Evolutionary conservation across 2,113 vertebrate species (phyloP), one percentile per base, ranked within the genome.

Genomic region (Caranx ignobilis): DNA sequence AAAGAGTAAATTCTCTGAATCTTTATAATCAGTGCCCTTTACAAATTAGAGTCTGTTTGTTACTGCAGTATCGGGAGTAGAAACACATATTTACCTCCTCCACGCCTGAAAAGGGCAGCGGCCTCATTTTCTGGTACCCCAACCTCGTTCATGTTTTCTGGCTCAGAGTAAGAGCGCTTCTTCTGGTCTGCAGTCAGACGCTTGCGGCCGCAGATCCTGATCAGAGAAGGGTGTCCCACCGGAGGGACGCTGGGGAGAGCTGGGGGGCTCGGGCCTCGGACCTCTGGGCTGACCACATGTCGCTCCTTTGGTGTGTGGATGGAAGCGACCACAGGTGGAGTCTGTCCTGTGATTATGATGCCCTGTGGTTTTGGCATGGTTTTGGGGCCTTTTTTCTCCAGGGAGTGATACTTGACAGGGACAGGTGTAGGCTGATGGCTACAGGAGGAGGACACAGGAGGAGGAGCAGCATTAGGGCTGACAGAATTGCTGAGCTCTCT

Each of bases 151-250:
- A 99, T 96, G 85, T 96, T 98, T 87, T 98, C 97, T 0, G 98
- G 98, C 93, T 99, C 98, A 0, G 98, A 99, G 90, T 97, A 99
- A 0, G 97, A 99, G 1, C 95, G 92, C 76, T 98, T 98, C 93
- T 98, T 99, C 93, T 99, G 97, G 88, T 97, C 97, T 0, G 91
- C 82, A 0, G 95, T 96, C 82, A 99, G 91, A 41, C 97, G 96
- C 74, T 94, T 96, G 31, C 98, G 96, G 3, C 96, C 95, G 0
- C 97, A 95, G 13, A 98, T 95, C 2, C 97, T 95, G 0, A 91
- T 0, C 0, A 81, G 1, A 65, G 92, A 93, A 0, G 94, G 89
- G 45, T 92, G 92, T 0, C 94, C 88, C 2, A 91, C 87, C 0
- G 89, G 2, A 0, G 94, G 92, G 3, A 93, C 34, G 32, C 78